These are phyloP conservation scores for Pempheris klunzingeri DNA, from an alignment of 2,797 vertebrate species.

Conservation along the genomic window DNA sequence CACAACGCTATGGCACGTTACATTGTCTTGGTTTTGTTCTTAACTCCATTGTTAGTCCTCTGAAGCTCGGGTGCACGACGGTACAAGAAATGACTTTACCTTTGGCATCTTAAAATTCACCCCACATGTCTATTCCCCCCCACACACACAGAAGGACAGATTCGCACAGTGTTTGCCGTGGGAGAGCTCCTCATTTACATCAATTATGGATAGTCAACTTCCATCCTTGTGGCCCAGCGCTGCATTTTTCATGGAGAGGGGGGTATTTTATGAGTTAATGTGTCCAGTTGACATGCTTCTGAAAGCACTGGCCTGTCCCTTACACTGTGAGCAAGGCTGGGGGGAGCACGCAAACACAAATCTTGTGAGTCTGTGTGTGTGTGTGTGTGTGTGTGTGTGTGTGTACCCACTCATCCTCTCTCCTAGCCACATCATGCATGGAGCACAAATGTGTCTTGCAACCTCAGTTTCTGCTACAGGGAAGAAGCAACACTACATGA, in stretches of 20 bases:
- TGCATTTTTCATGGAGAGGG: conserved; percentile 86
- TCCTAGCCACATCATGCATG: conserved; percentile 52
- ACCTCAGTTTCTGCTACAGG: conserved; percentile 37
- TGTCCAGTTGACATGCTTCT: conserved; percentile 86
- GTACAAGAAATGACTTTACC: conserved; percentile 74
- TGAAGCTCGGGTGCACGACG: conserved; percentile 57
- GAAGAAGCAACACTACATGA: background rate
- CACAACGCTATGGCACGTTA: conserved; percentile 22
- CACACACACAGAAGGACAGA: conserved; percentile 66
- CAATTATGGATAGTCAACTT: conserved; percentile 88
- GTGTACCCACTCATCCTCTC: conserved; percentile 55
- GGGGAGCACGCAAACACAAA: conserved; percentile 73
- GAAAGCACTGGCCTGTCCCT: conserved; percentile 84
- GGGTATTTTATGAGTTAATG: conserved; percentile 87
- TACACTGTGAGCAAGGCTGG: conserved; percentile 65
- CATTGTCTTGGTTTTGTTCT: conserved; percentile 59
- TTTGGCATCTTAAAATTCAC: conserved; percentile 72
- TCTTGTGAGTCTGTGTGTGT: conserved; percentile 30
- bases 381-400: conserved; percentile 32
- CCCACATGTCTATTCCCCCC: conserved; percentile 62
- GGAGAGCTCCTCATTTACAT: conserved; percentile 88
- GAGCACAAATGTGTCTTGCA: conserved; percentile 47
- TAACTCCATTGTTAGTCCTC: conserved; percentile 42
- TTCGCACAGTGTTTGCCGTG: conserved; percentile 72
- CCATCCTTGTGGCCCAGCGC: conserved; percentile 78